phyloP scores from a whole-genome alignment of 1,140 invertebrate species.

The Brachionus rubens region DNA sequence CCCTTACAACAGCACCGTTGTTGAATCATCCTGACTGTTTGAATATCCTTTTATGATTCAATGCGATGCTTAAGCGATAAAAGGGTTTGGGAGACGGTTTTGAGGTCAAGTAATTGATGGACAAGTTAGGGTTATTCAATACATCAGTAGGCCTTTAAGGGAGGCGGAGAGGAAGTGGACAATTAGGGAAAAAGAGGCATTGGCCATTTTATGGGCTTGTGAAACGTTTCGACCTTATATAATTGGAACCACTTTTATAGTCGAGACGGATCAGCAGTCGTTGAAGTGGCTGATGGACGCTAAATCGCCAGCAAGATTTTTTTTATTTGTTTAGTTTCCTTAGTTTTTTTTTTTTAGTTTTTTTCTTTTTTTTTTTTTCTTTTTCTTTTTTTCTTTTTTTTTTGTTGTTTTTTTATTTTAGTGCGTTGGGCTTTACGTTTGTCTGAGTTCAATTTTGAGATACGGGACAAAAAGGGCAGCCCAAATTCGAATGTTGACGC shows the following conservation, averaged over 20 bases:
- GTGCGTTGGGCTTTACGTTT: background rate
- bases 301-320: background rate
- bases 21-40: background rate
- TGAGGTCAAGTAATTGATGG: slow-evolving; percentile 52
- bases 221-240: background rate
- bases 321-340: too few relatives aligned
- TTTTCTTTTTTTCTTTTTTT: too few relatives aligned
- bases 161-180: slow-evolving; percentile 51
- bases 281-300: slow-evolving; percentile 3
- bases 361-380: too few relatives aligned
- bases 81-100: slow-evolving; percentile 60
- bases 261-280: slow-evolving; percentile 5
- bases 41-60: slow-evolving; percentile 50
- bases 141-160: slow-evolving; percentile 49
- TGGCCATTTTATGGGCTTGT: background rate
- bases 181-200: slow-evolving; percentile 52
- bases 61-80: slow-evolving; percentile 51
- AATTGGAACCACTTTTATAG: too few relatives aligned
- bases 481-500: background rate
- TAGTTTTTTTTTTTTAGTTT: too few relatives aligned
- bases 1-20: background rate
- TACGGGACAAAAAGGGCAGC: background rate
- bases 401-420: too few relatives aligned
- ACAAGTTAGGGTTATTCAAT: slow-evolving; percentile 60
- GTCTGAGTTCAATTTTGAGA: slow-evolving; percentile 3